Percentiles rank a stretch among this genome's conserved stretches.
Conservation (phyloP, 2,797 vertebrate species). For the Sternotherus odoratus region DNA sequence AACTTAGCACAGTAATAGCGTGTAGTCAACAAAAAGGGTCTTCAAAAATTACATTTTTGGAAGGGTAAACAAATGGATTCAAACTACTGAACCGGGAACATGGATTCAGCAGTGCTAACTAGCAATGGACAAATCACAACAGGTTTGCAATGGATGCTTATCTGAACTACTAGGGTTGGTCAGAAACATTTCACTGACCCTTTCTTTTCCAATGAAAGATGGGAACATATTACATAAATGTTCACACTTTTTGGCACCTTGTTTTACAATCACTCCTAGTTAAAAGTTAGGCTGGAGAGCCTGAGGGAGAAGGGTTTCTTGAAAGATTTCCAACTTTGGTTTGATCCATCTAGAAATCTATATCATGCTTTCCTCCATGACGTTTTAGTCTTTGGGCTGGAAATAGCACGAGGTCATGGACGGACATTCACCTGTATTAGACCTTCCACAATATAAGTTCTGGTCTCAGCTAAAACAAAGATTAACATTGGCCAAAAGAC, state of each 20-base stretch:
- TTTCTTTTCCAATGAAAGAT: not conserved
- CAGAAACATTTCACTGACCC: not conserved
- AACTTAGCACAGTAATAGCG: not conserved
- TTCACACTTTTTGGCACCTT: constrained; percentile 2
- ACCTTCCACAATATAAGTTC: not conserved
- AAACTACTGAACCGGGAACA: not conserved
- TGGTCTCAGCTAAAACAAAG: not conserved
- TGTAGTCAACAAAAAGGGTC: constrained; percentile 4
- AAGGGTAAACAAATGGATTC: constrained; percentile 25
- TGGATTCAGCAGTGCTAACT: not conserved
- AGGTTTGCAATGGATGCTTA: constrained; percentile 23
- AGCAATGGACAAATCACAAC: constrained; percentile 2
- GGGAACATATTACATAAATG: not conserved
- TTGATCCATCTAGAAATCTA: not conserved
- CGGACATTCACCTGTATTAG: not conserved
- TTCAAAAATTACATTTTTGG: constrained; percentile 8
- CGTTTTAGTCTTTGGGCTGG: not conserved
- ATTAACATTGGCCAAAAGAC: not conserved
- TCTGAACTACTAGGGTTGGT: not conserved
- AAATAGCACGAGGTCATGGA: not conserved
- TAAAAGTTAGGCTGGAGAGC: not conserved
- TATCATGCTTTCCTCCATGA: not conserved
- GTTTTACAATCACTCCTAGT: not conserved
- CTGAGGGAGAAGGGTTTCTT: not conserved
- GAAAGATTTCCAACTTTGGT: not conserved